phyloP scores from a whole-genome alignment of 2,113 vertebrate genomes.

The Pseudorhombus dupliciocellatus region DNA sequence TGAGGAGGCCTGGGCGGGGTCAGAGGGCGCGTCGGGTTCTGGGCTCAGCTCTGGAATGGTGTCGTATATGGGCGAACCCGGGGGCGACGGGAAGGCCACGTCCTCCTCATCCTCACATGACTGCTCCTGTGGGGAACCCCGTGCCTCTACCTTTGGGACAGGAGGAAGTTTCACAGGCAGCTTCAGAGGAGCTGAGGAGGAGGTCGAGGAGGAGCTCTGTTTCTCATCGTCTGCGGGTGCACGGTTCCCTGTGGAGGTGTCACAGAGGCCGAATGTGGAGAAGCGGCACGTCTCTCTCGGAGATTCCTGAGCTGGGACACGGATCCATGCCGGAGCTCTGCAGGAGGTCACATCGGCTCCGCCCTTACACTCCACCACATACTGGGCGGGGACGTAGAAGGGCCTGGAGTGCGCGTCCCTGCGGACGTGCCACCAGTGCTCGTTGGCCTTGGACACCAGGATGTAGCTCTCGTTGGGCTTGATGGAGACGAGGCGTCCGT shows the following conservation, averaged over 20 bases:
- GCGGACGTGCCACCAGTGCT: conserved; percentile 93
- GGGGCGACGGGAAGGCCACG: conserved; percentile 31
- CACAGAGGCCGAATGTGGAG: conserved; percentile 66
- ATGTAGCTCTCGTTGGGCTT: conserved; percentile 88
- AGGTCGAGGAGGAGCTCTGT: background rate
- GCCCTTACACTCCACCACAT: conserved; percentile 80
- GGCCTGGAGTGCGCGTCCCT: conserved; percentile 80
- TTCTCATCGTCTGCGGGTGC: background rate
- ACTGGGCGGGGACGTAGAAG: conserved; percentile 90
- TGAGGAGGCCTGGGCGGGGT: background rate
- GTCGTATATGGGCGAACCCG: conserved; percentile 58
- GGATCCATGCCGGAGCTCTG: background rate
- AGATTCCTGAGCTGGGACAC: background rate
- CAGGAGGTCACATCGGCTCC: background rate
- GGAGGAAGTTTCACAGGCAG: conserved; percentile 21
- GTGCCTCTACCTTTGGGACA: background rate
- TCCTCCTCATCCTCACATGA: background rate
- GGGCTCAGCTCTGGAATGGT: conserved; percentile 61
- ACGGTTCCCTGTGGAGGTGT: background rate
- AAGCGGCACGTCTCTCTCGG: conserved; percentile 33
- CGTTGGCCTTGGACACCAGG: conserved; percentile 86
- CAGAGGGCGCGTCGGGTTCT: background rate
- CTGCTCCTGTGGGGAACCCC: background rate
- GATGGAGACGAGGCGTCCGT: conserved; percentile 86
- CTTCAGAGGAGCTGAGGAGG: background rate